Percentiles rank a stretch among this genome's conserved stretches.
phyloP scores from a whole-genome alignment of 2,888 invertebrate genomes.

The Argyresthia goedartella region DNA sequence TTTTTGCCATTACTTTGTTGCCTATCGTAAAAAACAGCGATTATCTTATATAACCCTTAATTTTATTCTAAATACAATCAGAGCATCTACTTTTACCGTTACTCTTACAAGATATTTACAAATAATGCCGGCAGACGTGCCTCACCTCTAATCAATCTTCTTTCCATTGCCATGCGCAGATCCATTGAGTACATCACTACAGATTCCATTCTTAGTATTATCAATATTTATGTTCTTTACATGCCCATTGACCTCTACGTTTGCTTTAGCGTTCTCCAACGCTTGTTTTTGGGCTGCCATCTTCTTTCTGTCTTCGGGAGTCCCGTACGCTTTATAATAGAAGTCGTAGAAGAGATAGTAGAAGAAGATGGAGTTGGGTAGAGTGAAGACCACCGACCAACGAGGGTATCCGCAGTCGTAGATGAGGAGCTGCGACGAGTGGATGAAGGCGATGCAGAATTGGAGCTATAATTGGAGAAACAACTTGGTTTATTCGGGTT shows the following conservation, averaged over 20 bases:
- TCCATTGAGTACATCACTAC: not conserved
- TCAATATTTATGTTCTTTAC: not conserved
- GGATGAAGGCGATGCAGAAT: slow-evolving; percentile 89
- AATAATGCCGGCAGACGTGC: not conserved
- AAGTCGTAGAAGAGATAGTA: slow-evolving; percentile 93
- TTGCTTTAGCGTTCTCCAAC: slow-evolving; percentile 25
- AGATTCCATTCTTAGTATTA: not conserved
- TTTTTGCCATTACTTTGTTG: no score
- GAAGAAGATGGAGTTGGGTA: slow-evolving; percentile 93
- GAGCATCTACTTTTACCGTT: no score
- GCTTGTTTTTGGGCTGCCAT: slow-evolving; percentile 15
- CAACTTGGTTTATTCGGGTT: not conserved
- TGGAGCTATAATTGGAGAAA: slow-evolving; percentile 77
- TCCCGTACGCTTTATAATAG: slow-evolving; percentile 83
- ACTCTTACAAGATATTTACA: not conserved
- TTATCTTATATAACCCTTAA: no score
- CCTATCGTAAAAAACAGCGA: no score
- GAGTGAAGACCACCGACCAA: slow-evolving; percentile 85
- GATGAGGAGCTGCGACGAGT: slow-evolving; percentile 87
- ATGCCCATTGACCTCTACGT: slow-evolving; percentile 15
- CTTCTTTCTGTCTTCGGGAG: slow-evolving; percentile 34
- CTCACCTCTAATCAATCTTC: not conserved
- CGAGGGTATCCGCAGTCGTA: slow-evolving; percentile 91
- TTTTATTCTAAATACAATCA: no score
- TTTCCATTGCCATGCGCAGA: not conserved